Conservation (phyloP, 2,888 invertebrate species). For the Agrochola lota region DNA sequence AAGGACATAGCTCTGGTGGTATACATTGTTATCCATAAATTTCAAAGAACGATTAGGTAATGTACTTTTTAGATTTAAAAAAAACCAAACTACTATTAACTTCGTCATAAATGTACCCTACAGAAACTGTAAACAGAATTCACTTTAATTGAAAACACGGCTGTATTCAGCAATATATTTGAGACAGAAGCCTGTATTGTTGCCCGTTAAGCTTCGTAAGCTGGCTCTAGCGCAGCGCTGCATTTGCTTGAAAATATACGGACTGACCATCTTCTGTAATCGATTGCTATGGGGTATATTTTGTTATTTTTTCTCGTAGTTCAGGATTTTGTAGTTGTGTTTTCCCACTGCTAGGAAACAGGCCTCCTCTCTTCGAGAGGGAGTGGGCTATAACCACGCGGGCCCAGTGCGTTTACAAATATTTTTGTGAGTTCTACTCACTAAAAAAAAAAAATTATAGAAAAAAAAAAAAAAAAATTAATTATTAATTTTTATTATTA, state of each 20-base stretch:
- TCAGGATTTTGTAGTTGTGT: neutral
- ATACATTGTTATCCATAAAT: neutral
- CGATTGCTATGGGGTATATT: slow-evolving; percentile 24
- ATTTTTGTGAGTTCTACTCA: neutral
- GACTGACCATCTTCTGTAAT: slow-evolving; percentile 17
- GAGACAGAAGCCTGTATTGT: slow-evolving; percentile 22
- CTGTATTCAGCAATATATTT: slow-evolving; percentile 40
- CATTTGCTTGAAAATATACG: slow-evolving; percentile 58
- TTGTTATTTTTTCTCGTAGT: neutral
- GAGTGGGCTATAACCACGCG: too few species aligned
- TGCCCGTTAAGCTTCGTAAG: slow-evolving; percentile 43
- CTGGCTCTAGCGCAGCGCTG: slow-evolving; percentile 38
- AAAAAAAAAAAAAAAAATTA: too few species aligned
- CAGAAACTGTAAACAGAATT: slow-evolving; percentile 12
- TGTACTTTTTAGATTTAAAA: neutral
- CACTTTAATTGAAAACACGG: slow-evolving; percentile 28
- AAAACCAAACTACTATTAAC: neutral
- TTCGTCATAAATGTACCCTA: neutral
- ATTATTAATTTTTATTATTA: too few species aligned
- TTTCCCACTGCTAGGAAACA: too few species aligned
- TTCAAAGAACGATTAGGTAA: neutral
- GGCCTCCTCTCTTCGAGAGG: too few species aligned
- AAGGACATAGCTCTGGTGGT: neutral
- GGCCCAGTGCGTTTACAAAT: too few species aligned
- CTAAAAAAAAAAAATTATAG: too few species aligned